These are phyloP conservation scores for Ophraella communa DNA, from an alignment of 2,888 invertebrate genomes.

Conservation along the genomic window DNA sequence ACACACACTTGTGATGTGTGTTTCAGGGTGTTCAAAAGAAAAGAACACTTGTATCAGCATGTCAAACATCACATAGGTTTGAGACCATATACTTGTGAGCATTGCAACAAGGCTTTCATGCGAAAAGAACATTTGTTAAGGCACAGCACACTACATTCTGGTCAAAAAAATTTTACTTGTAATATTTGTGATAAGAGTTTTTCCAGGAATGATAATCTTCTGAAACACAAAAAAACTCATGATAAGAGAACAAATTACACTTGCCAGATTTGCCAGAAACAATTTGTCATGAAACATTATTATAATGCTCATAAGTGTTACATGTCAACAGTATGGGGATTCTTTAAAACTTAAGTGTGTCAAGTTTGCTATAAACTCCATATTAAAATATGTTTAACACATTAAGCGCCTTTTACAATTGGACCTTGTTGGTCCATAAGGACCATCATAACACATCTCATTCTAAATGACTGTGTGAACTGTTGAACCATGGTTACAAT, in stretches of 20 bases:
- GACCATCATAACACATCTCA: too few relatives aligned
- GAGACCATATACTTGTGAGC: constrained; percentile 70
- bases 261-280: constrained; percentile 71
- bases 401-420: too few relatives aligned
- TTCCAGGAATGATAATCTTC: constrained; percentile 65
- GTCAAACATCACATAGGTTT: constrained; percentile 71
- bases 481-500: too few relatives aligned
- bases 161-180: constrained; percentile 71
- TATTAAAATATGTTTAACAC: too few relatives aligned
- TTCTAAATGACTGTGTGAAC: too few relatives aligned
- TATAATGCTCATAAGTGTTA: constrained; percentile 66
- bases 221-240: constrained; percentile 68
- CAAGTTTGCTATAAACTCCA: neutral
- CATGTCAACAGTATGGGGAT: constrained; percentile 41
- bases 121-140: constrained; percentile 73
- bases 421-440: too few relatives aligned
- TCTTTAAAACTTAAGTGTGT: constrained; percentile 40
- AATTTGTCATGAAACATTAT: constrained; percentile 71
- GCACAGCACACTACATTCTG: constrained; percentile 72
- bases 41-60: constrained; percentile 74
- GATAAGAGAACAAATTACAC: constrained; percentile 65
- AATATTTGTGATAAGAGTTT: constrained; percentile 65
- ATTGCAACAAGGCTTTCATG: constrained; percentile 72
- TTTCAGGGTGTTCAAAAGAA: constrained; percentile 70
- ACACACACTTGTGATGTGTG: constrained; percentile 65